Percentiles rank a stretch among this genome's conserved stretches.
Conservation (phyloP, 2,888 invertebrate species). For the Hypomecis atomaria region DNA sequence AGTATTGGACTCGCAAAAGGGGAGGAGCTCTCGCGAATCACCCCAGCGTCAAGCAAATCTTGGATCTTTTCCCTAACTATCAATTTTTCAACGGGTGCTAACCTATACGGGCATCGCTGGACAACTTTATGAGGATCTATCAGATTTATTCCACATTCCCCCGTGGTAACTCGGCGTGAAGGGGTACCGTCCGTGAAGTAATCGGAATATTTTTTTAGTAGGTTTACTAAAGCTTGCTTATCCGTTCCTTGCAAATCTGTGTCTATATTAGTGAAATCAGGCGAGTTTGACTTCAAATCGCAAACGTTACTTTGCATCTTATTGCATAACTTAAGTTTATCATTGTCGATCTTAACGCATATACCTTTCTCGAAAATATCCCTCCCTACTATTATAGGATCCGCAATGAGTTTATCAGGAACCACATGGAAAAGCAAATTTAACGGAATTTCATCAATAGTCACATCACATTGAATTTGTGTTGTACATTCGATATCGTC, state of each 20-base stretch:
- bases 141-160: neutral
- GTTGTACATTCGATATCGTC: neutral
- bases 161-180: neutral
- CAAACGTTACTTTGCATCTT: neutral
- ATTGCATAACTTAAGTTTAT: neutral
- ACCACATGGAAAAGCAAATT: conserved; percentile 3
- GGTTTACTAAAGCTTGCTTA: neutral
- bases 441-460: neutral
- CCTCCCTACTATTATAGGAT: no score
- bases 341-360: neutral
- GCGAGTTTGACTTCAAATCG: neutral
- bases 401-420: neutral
- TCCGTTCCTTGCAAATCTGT: neutral
- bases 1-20: conserved; percentile 15
- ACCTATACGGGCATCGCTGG: neutral
- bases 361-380: conserved; percentile 1
- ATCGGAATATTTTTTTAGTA: no score
- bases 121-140: neutral
- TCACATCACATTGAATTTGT: neutral
- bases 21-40: conserved; percentile 6
- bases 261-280: neutral
- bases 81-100: neutral
- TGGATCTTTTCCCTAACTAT: conserved; percentile 2
- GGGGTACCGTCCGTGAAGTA: neutral
- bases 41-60: neutral